These are phyloP conservation scores for Peromyscus melanophrys DNA, from an alignment of 2,797 vertebrate species.

Conservation along the genomic window DNA sequence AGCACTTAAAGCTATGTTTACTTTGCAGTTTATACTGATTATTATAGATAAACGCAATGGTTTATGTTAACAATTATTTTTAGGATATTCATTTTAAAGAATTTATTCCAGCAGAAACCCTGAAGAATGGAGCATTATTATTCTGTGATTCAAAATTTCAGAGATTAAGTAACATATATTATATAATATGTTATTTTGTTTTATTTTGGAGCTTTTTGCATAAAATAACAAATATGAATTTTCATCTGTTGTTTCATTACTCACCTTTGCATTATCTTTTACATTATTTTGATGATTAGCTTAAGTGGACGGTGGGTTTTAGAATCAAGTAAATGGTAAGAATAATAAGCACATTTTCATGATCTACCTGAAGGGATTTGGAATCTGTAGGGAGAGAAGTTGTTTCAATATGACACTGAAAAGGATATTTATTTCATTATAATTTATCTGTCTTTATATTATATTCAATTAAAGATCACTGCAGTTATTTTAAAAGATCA, in stretches of 20 bases:
- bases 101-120: conserved; percentile 37
- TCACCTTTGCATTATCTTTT: conserved; percentile 11
- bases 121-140: background rate
- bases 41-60: conserved; percentile 12
- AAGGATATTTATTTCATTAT: conserved; percentile 47
- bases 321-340: background rate
- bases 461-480: conserved; percentile 27
- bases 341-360: background rate
- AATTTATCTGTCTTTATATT: conserved; percentile 54
- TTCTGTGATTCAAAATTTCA: conserved; percentile 12
- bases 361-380: background rate
- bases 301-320: conserved; percentile 43
- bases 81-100: conserved; percentile 48
- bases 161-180: background rate
- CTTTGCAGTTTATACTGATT: conserved; percentile 23
- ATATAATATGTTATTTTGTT: conserved; percentile 46
- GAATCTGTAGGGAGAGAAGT: conserved; percentile 64
- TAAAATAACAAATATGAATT: background rate
- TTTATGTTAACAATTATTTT: conserved; percentile 28
- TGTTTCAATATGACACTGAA: conserved; percentile 17
- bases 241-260: background rate
- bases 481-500: conserved; percentile 7
- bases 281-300: conserved; percentile 51
- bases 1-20: conserved; percentile 5
- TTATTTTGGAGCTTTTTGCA: background rate